A percentile compares a stretch with the other conserved stretches of the same genome.
These are phyloP conservation scores for Dryadula phaetusa DNA, from an alignment of 2,888 invertebrate genomes.

Conservation along the genomic window DNA sequence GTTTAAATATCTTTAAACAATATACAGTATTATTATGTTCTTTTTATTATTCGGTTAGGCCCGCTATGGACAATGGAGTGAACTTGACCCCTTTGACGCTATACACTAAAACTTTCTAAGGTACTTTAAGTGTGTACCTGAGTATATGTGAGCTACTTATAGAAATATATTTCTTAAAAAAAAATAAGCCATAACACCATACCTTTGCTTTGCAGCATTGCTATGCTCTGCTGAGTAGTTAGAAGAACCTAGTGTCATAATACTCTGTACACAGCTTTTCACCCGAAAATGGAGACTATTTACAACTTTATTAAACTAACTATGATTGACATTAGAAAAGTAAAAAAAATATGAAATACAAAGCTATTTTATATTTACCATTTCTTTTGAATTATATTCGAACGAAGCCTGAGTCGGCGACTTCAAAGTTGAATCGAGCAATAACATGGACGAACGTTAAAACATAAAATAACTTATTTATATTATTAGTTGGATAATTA, in stretches of 20 bases:
- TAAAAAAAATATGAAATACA: too few species aligned
- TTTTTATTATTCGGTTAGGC: not conserved
- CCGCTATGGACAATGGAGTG: constrained; percentile 2
- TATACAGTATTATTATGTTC: not conserved
- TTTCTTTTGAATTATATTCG: not conserved
- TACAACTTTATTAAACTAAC: too few species aligned
- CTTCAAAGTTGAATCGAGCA: constrained; percentile 1
- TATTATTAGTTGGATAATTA: not conserved
- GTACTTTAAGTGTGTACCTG: not conserved
- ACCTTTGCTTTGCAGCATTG: too few species aligned
- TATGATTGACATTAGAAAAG: too few species aligned
- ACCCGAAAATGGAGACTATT: too few species aligned
- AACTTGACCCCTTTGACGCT: constrained; percentile 12
- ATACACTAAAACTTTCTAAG: constrained; percentile 2
- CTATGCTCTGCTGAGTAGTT: too few species aligned
- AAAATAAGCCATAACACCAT: not conserved
- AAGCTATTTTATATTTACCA: not conserved
- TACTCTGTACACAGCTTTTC: too few species aligned
- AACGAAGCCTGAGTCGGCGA: not conserved
- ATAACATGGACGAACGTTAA: not conserved
- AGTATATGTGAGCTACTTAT: not conserved
- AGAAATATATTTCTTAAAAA: not conserved
- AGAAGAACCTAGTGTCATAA: too few species aligned
- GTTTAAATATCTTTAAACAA: constrained; percentile 8
- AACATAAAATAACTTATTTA: not conserved